These are phyloP conservation scores for Stictocephala bisonia DNA, from an alignment of 2,888 invertebrate species.

Conservation along the genomic window DNA sequence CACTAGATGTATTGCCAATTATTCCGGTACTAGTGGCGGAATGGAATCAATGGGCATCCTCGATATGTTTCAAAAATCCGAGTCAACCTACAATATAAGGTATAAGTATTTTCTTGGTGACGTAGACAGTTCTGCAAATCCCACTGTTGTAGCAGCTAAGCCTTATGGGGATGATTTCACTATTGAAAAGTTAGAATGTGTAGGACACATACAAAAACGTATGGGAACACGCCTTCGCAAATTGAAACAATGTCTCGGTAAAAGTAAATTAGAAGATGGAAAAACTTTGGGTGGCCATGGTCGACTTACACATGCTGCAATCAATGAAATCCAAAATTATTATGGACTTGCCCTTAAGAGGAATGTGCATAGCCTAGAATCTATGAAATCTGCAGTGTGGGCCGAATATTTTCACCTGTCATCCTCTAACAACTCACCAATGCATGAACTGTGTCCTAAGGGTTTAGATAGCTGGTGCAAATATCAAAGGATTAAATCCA, in stretches of 20 bases:
- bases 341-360: conserved; percentile 7
- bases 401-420: conserved; percentile 6
- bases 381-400: conserved; percentile 24
- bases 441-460: background rate
- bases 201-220: background rate
- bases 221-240: conserved; percentile 20
- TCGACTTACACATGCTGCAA: conserved; percentile 1
- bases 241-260: background rate
- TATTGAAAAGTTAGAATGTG: conserved; percentile 23
- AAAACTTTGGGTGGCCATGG: conserved; percentile 15
- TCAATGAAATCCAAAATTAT: conserved; percentile 13
- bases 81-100: background rate
- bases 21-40: background rate
- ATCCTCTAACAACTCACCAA: background rate
- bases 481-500: background rate
- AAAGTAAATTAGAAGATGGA: conserved; percentile 1
- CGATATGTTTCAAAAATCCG: background rate
- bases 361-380: no score
- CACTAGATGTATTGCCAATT: background rate
- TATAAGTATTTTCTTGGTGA: conserved; percentile 25
- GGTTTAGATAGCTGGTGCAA: conserved; percentile 18
- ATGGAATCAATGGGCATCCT: background rate
- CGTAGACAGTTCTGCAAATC: conserved; percentile 6
- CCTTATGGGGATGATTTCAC: background rate
- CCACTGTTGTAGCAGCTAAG: background rate